phyloP scores from a whole-genome alignment of 2,113 vertebrate genomes.

The Falcunculus frontatus region DNA sequence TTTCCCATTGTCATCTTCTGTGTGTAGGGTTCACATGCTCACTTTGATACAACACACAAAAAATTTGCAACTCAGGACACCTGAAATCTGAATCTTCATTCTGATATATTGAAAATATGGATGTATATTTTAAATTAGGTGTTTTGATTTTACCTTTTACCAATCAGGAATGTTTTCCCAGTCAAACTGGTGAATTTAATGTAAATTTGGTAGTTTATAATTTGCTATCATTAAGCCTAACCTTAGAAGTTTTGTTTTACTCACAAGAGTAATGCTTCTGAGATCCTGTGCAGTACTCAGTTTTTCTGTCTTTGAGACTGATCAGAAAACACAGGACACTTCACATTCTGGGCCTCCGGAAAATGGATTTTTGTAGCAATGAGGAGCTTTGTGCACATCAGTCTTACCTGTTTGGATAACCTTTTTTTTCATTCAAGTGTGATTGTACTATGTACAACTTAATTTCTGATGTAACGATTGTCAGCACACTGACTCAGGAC shows the following conservation, averaged over 20 bases:
- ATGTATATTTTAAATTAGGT: neutral
- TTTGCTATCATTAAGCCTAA: neutral
- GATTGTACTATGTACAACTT: neutral
- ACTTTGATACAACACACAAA: neutral
- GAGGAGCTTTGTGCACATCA: neutral
- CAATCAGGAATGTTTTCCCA: neutral
- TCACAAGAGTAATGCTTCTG: neutral
- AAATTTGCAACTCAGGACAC: neutral
- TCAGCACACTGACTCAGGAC: neutral
- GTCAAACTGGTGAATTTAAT: neutral
- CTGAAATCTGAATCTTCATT: neutral
- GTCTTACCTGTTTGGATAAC: neutral
- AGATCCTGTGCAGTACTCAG: neutral
- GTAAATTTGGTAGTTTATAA: neutral
- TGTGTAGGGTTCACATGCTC: neutral
- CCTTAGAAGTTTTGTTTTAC: neutral
- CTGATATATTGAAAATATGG: neutral
- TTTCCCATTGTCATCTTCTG: neutral
- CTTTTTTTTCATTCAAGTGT: neutral
- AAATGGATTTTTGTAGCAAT: neutral
- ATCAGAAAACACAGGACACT: neutral
- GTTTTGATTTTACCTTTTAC: neutral
- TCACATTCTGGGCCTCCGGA: neutral
- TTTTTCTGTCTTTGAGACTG: neutral
- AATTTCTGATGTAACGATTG: neutral